Conservation (phyloP, 2,113 vertebrate species). For the Danionella cerebrum region DNA sequence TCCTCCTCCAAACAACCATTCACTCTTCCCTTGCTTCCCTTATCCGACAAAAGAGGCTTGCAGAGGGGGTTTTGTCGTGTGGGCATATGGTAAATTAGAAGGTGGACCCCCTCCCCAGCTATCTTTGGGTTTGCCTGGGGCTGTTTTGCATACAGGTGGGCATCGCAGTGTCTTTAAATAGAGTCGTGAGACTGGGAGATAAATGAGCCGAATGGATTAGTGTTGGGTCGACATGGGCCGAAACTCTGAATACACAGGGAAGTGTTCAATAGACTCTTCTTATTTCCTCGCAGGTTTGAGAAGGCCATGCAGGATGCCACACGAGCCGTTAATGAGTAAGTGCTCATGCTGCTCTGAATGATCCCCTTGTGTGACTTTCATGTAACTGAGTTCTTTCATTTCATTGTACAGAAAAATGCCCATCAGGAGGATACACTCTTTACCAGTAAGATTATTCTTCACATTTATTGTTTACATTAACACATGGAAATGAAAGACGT, state of each 20-base stretch:
- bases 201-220: not conserved
- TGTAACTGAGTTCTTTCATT: not conserved
- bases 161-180: conserved; percentile 31
- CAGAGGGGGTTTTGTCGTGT: conserved; percentile 43
- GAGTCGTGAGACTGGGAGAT: not conserved
- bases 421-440: conserved; percentile 74
- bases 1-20: conserved; percentile 20
- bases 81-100: conserved; percentile 63
- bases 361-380: not conserved
- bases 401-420: conserved; percentile 57
- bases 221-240: not conserved
- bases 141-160: conserved; percentile 88
- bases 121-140: not conserved
- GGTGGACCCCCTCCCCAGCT: conserved; percentile 6
- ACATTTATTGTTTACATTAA: not conserved
- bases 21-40: conserved; percentile 1
- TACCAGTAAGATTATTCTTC: conserved; percentile 71
- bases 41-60: conserved; percentile 52
- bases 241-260: not conserved
- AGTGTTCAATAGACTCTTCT: not conserved
- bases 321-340: conserved; percentile 65
- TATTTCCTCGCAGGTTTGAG: conserved; percentile 68
- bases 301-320: conserved; percentile 58
- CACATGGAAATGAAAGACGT: too few relatives aligned
- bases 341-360: conserved; percentile 1